phyloP scores from a whole-genome alignment of 1,140 invertebrate genomes.

The Archivesica marissinica region DNA sequence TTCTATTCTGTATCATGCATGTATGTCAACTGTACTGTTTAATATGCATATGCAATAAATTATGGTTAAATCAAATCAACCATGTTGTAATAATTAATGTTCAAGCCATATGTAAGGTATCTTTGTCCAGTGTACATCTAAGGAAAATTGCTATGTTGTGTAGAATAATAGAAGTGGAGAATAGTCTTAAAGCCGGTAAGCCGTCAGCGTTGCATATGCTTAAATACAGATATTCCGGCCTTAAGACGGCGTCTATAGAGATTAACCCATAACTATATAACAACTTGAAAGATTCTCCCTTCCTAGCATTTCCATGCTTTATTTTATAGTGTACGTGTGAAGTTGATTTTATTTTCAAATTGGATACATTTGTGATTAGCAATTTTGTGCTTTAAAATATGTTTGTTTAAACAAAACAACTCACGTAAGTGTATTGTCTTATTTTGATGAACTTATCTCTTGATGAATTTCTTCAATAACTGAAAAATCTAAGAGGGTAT shows the following conservation, averaged over 20 bases:
- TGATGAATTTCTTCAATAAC: too few relatives aligned
- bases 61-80: too few relatives aligned
- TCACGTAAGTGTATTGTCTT: too few relatives aligned
- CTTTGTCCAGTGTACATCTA: not conserved
- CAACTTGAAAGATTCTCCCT: slow-evolving; percentile 11
- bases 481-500: too few relatives aligned
- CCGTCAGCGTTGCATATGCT: slow-evolving; percentile 50
- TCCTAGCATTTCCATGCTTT: slow-evolving; percentile 28
- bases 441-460: too few relatives aligned
- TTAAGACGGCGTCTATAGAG: slow-evolving; percentile 34
- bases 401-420: not conserved
- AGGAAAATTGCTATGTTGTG: slow-evolving; percentile 23
- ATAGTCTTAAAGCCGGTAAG: slow-evolving; percentile 40
- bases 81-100: too few relatives aligned
- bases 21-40: too few relatives aligned
- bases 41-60: too few relatives aligned
- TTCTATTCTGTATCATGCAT: too few relatives aligned
- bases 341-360: not conserved
- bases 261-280: slow-evolving; percentile 60
- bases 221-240: slow-evolving; percentile 36
- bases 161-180: slow-evolving; percentile 11
- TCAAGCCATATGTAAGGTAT: not conserved
- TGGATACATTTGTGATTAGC: not conserved
- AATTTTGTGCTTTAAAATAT: too few relatives aligned
- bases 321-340: slow-evolving; percentile 36